These are phyloP conservation scores for Procavia capensis DNA, from an alignment of 2,113 vertebrate species.

Conservation along the genomic window DNA sequence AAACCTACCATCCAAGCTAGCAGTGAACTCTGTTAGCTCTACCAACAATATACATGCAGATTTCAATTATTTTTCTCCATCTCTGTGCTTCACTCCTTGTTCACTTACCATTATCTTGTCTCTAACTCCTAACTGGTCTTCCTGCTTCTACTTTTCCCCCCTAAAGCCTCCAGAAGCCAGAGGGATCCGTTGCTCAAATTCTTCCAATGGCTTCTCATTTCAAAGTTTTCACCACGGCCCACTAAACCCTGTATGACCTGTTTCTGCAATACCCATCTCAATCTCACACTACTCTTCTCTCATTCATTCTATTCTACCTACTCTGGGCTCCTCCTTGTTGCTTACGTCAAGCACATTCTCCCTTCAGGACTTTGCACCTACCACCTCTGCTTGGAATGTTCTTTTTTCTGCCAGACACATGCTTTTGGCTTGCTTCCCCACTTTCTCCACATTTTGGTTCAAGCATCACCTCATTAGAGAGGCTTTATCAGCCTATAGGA, in stretches of 20 bases:
- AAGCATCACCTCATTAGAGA: slow-evolving; percentile 53
- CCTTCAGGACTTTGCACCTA: not conserved
- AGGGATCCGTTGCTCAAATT: not conserved
- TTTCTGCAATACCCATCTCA: not conserved
- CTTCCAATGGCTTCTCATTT: not conserved
- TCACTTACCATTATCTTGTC: not conserved
- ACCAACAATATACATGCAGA: not conserved
- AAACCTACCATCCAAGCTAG: not conserved
- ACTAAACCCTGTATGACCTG: not conserved
- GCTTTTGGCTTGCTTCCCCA: slow-evolving; percentile 14
- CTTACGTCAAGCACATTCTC: not conserved
- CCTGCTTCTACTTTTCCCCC: not conserved
- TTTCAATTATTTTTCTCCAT: not conserved
- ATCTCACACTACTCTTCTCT: not conserved
- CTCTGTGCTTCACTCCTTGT: not conserved
- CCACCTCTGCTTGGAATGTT: slow-evolving; percentile 1
- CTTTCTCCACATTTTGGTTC: slow-evolving; percentile 34
- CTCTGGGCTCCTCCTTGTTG: not conserved
- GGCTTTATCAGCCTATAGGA: not conserved
- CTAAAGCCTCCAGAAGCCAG: not conserved
- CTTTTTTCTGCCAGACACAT: slow-evolving; percentile 35
- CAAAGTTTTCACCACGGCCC: not conserved
- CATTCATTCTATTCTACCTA: not conserved
- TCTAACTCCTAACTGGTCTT: not conserved
- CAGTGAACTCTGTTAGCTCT: not conserved